phyloP scores from a whole-genome alignment of 1,140 invertebrate species.

The Diorhabda carinulata region DNA sequence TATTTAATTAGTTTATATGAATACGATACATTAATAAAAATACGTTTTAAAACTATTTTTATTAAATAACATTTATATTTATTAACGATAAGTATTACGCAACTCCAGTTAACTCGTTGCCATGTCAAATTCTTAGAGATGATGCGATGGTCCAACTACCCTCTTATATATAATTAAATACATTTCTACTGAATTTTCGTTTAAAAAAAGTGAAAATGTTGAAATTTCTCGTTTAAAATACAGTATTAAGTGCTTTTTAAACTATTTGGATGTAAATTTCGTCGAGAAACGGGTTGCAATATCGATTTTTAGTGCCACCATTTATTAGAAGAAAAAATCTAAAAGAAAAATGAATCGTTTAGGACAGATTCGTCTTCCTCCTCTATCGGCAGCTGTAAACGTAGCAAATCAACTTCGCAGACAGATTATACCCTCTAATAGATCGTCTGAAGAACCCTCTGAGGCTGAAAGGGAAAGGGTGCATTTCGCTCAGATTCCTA shows the following conservation, averaged over 20 bases:
- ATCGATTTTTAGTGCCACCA: too few relatives aligned
- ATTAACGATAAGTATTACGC: too few relatives aligned
- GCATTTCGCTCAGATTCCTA: constrained; percentile 52
- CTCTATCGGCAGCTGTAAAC: constrained; percentile 68
- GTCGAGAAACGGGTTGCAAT: too few relatives aligned
- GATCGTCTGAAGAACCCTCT: constrained; percentile 43
- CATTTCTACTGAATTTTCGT: background rate
- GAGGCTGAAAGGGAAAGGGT: constrained; percentile 41
- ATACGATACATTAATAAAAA: too few relatives aligned
- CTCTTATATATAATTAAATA: background rate
- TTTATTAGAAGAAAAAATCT: too few relatives aligned
- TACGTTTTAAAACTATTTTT: too few relatives aligned
- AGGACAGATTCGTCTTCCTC: constrained; percentile 62
- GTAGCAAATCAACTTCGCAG: constrained; percentile 76
- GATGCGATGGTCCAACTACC: background rate
- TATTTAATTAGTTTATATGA: too few relatives aligned
- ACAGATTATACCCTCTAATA: constrained; percentile 67
- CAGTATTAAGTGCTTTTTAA: too few relatives aligned
- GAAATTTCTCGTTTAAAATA: too few relatives aligned
- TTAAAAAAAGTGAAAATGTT: background rate
- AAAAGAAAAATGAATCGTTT: constrained; percentile 55
- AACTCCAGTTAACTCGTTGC: background rate
- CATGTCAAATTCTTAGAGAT: background rate
- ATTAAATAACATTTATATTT: too few relatives aligned
- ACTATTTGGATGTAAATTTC: too few relatives aligned